A percentile compares a stretch with the other conserved stretches of the same genome.
phyloP scores from a whole-genome alignment of 2,888 invertebrate species.

The Andrena praecox region DNA sequence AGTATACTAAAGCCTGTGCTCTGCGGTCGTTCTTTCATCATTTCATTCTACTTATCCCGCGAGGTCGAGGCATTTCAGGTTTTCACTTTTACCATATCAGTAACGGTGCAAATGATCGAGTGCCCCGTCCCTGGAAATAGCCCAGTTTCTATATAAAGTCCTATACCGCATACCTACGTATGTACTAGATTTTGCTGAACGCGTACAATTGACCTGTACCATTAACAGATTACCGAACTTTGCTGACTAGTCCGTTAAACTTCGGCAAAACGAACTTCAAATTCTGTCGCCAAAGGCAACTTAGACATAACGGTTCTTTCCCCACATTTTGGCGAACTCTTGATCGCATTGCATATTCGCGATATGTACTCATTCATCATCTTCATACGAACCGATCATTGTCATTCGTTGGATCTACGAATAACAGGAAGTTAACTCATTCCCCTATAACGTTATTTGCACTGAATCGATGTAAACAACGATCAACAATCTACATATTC shows the following conservation, averaged over 20 bases:
- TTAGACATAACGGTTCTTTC: not conserved
- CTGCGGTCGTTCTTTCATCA: constrained; percentile 27
- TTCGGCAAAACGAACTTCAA: constrained; percentile 13
- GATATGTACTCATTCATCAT: not conserved
- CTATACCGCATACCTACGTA: not conserved
- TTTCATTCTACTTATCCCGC: constrained; percentile 41
- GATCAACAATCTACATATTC: constrained; percentile 4
- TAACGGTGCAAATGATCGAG: constrained; percentile 19
- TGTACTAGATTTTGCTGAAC: not conserved
- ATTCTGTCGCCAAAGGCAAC: constrained; percentile 19
- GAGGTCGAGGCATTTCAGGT: constrained; percentile 41
- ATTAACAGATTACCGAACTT: not conserved
- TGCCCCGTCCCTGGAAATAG: constrained; percentile 14
- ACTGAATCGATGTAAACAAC: not conserved
- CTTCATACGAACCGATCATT: not conserved
- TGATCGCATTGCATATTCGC: not conserved
- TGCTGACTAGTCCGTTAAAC: not conserved
- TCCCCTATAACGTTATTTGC: not conserved
- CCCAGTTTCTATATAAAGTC: not conserved
- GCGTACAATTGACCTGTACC: not conserved
- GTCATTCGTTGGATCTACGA: not conserved
- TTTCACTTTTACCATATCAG: constrained; percentile 53
- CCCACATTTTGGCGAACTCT: constrained; percentile 3
- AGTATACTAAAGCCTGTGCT: constrained; percentile 1
- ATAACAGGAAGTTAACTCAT: not conserved